Conservation (phyloP, 2,888 invertebrate genomes). For the Desoria tigrina region DNA sequence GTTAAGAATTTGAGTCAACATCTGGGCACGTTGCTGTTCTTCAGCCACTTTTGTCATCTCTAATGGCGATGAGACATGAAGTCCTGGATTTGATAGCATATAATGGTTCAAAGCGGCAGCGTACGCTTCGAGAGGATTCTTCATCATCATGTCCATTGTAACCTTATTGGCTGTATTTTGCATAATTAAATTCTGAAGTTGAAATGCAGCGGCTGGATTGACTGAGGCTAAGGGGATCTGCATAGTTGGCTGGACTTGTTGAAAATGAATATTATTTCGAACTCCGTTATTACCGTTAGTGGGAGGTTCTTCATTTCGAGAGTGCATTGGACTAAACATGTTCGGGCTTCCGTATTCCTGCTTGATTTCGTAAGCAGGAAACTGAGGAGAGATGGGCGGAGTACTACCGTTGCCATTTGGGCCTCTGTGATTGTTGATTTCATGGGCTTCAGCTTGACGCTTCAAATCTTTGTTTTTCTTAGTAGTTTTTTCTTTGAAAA, state of each 20-base stretch:
- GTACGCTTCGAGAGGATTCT: slow-evolving; percentile 43
- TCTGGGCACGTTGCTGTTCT: slow-evolving; percentile 38
- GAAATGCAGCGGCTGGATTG: slow-evolving; percentile 8
- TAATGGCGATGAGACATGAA: slow-evolving; percentile 23
- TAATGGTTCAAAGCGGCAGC: slow-evolving; percentile 49
- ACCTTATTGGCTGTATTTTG: slow-evolving; percentile 11
- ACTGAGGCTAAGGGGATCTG: neutral
- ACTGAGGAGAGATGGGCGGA: neutral
- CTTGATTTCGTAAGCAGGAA: neutral
- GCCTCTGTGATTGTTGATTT: neutral
- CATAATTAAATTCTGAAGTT: slow-evolving; percentile 14
- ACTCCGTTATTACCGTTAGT: neutral
- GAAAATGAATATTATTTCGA: neutral
- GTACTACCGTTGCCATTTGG: neutral
- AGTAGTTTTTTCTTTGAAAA: slow-evolving; percentile 14
- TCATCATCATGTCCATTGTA: neutral
- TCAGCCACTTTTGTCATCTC: slow-evolving; percentile 34
- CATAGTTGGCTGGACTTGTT: neutral
- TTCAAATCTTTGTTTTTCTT: slow-evolving; percentile 8
- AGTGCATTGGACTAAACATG: neutral
- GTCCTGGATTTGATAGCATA: slow-evolving; percentile 42
- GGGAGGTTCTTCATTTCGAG: neutral
- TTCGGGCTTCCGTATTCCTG: neutral
- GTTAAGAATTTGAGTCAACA: slow-evolving; percentile 27
- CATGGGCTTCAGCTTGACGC: neutral